A percentile compares a stretch with the other conserved stretches of the same genome.
Evolutionary conservation across 2,113 vertebrate species (phyloP).

Genomic region (Drymodes brunneopygia): DNA sequence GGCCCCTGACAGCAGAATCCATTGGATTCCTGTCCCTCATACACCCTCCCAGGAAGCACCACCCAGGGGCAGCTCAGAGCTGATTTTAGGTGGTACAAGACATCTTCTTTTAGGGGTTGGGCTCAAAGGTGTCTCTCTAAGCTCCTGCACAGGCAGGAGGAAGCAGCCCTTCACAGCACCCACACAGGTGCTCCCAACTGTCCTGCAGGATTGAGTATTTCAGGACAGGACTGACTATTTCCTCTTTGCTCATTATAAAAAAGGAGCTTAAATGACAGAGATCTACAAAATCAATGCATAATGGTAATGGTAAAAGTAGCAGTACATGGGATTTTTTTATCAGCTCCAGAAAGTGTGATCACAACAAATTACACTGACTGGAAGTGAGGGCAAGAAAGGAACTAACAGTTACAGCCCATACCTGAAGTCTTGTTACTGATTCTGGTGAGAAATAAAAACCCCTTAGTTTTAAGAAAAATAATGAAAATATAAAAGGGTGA

Average conservation of each 20-base stretch:
- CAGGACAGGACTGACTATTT: background rate
- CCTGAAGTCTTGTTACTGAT: background rate
- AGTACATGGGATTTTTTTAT: background rate
- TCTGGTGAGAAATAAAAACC: background rate
- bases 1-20: background rate
- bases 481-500: background rate
- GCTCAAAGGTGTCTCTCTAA: background rate
- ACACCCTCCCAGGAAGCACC: background rate
- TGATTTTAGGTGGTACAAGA: background rate
- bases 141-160: background rate
- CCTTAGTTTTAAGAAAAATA: background rate
- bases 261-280: background rate
- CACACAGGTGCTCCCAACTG: rapidly evolving
- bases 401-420: background rate
- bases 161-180: background rate
- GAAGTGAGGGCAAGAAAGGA: background rate
- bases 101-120: background rate
- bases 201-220: background rate
- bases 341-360: background rate
- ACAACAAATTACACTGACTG: background rate
- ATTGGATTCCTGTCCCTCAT: rapidly evolving
- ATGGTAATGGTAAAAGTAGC: background rate
- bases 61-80: background rate
- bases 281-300: background rate
- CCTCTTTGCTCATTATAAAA: background rate